Evolutionary conservation across 2,888 invertebrate genomes (phyloP).

Genomic region (Dolomedes plantarius): DNA sequence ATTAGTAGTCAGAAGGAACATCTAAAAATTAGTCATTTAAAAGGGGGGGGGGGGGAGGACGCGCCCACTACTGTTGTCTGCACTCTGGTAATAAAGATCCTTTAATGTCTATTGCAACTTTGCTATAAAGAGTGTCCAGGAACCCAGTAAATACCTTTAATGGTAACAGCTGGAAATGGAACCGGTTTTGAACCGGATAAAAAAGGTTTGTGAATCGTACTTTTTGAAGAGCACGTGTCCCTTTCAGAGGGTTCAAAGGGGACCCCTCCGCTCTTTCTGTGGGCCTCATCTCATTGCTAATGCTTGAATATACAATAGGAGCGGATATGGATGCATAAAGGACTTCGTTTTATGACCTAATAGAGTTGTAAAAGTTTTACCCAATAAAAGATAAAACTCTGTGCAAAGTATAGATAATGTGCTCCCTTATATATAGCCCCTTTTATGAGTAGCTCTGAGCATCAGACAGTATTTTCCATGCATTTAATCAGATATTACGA

Average conservation of each 20-base stretch:
- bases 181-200: constrained; percentile 12
- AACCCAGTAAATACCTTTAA: constrained; percentile 10
- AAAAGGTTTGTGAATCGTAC: not conserved
- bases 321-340: not conserved
- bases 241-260: not conserved
- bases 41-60: not conserved
- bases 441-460: too few species aligned
- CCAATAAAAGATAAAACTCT: too few species aligned
- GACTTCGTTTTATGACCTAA: not conserved
- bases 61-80: not conserved
- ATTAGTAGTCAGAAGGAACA: not conserved
- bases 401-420: too few species aligned
- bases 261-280: not conserved
- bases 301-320: not conserved
- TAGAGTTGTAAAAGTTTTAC: not conserved
- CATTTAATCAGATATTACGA: too few species aligned
- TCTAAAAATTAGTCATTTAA: not conserved
- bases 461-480: too few species aligned
- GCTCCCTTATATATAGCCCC: too few species aligned
- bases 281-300: not conserved
- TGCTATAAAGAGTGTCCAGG: not conserved
- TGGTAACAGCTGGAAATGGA: not conserved
- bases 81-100: not conserved
- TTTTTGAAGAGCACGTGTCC: not conserved
- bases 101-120: not conserved